These are phyloP conservation scores for Trachurus trachurus DNA, from an alignment of 2,797 vertebrate genomes.

Conservation along the genomic window DNA sequence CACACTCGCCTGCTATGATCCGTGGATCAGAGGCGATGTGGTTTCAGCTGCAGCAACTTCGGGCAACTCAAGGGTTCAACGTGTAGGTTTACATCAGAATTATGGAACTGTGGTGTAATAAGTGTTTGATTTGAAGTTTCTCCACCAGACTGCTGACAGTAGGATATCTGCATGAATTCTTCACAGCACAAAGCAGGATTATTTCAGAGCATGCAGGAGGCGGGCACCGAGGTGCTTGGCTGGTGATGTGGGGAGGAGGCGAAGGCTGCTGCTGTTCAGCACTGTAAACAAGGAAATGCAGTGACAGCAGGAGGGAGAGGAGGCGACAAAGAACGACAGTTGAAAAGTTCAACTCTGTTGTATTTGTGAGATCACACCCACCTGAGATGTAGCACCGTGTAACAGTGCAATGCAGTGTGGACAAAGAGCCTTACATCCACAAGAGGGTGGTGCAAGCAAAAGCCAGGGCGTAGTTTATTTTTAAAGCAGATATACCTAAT, in stretches of 20 bases:
- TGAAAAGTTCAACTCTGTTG: background rate
- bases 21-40: constrained; percentile 18
- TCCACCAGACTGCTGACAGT: background rate
- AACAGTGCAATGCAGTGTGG: background rate
- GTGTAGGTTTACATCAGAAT: background rate
- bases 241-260: background rate
- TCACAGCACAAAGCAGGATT: background rate
- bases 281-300: background rate
- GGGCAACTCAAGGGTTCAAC: background rate
- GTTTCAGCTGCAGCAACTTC: constrained; percentile 18
- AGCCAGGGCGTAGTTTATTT: background rate
- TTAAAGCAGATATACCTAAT: background rate
- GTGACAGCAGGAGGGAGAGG: background rate
- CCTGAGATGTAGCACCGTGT: background rate
- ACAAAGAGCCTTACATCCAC: background rate
- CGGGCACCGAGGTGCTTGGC: background rate
- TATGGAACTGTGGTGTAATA: background rate
- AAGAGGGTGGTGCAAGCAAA: background rate
- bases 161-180: background rate
- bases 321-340: background rate
- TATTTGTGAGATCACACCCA: background rate
- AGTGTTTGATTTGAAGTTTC: background rate
- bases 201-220: background rate
- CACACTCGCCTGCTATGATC: constrained; percentile 47
- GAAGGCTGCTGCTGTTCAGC: background rate